phyloP scores from a whole-genome alignment of 2,113 vertebrate species.

The Rhodinocichla rosea region DNA sequence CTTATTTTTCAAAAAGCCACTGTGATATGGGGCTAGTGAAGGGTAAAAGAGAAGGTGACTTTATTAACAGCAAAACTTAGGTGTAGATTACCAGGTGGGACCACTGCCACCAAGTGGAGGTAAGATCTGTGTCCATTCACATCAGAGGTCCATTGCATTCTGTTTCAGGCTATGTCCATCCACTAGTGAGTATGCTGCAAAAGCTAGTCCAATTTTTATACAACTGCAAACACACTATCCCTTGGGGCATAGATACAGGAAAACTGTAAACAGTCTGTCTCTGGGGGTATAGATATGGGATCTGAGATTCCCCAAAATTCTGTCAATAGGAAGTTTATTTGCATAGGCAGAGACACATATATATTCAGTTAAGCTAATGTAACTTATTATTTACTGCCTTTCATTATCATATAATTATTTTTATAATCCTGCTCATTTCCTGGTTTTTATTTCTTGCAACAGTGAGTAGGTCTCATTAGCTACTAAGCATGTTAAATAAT shows the following conservation, averaged over 20 bases:
- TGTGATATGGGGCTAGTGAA: background rate
- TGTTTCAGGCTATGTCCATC: background rate
- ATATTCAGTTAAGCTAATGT: background rate
- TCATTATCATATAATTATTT: background rate
- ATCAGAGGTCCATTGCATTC: background rate
- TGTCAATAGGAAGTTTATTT: background rate
- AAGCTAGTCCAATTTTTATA: background rate
- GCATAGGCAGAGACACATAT: background rate
- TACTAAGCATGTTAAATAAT: background rate
- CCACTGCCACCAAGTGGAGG: constrained; percentile 24
- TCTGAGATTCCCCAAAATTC: background rate
- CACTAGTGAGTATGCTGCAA: background rate
- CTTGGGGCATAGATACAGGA: background rate
- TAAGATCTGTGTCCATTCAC: background rate
- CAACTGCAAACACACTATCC: background rate
- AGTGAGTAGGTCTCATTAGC: background rate
- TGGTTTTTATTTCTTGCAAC: background rate
- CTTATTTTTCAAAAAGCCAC: background rate
- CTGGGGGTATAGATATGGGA: background rate
- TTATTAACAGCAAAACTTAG: background rate
- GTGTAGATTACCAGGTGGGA: background rate
- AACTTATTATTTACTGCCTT: too few species aligned
- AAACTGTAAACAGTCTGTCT: background rate
- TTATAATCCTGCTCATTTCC: background rate
- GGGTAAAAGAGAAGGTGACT: background rate